Evolutionary conservation across 2,113 vertebrate species (phyloP), one percentile per base, ranked within the genome.

Genomic region (Marmota monax): DNA sequence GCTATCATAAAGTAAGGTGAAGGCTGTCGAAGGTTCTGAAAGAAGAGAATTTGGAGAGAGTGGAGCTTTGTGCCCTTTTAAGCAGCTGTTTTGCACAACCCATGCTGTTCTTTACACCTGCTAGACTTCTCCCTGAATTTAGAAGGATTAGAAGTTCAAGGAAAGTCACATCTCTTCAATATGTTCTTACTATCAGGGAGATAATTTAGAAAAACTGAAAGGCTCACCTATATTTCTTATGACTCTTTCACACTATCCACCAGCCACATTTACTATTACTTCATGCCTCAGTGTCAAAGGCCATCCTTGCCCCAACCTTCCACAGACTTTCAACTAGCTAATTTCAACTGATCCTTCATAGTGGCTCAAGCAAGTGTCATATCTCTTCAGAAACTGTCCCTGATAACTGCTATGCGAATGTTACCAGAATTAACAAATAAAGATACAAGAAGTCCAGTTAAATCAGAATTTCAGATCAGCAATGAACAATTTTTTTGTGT

Each of bases 21-120:
- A 94, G 93, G 10, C 14, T 86, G 48, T 48, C 77, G 74, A 91
- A 92, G 1, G 0, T 96, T 65, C 69, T 58, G 23, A 90, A 90
- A 92, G 65, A 72, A n/a, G 34, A 93, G 16, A 86, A 86, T 84
- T 94, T 80, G 45, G 42, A 63, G 13, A 87, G 25, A 96, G 13
- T 37, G 48, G 76, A 96, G 37, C 13, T 95, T 84, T 92, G 25
- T 93, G 34, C 88, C 42, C 14, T 95, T 96, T 85, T 67, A 87
- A 86, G 45, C 45, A 89, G 84, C 17, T 70, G n/a, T 88, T 94
- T 95, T 95, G 29, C 25, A 65, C 42, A 84, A 88, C 34, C 34
- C 27, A 10, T 63, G 22, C 83, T 90, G 14, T 95, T 93, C 32
- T 96, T 96, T 77, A 72, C 34, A 88, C 53, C 18, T 96, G 85